phyloP scores from a whole-genome alignment of 2,113 vertebrate species.

The Alexandromys fortis region DNA sequence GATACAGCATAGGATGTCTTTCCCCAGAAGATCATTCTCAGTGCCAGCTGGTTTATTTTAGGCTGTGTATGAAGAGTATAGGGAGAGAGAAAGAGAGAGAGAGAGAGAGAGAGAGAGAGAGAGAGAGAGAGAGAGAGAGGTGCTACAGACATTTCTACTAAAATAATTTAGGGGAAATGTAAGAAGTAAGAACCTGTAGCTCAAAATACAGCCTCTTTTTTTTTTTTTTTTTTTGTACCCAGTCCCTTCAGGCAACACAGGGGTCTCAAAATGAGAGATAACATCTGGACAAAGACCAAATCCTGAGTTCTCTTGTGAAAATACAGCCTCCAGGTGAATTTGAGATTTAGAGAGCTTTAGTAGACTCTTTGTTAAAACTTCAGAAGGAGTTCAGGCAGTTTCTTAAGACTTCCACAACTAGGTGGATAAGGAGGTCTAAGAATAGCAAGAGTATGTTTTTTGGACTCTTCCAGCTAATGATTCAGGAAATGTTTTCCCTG shows the following conservation, averaged over 20 bases:
- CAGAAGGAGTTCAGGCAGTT: constrained; percentile 47
- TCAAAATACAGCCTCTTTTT: constrained; percentile 41
- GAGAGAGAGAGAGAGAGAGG: neutral
- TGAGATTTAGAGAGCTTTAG: constrained; percentile 36
- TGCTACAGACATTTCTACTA: constrained; percentile 2
- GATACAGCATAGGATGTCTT: neutral
- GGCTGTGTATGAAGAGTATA: constrained; percentile 8
- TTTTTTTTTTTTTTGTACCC: neutral
- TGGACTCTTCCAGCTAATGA: neutral
- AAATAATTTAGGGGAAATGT: constrained; percentile 21
- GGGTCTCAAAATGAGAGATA: constrained; percentile 33
- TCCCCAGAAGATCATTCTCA: neutral
- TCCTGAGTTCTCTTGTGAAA: constrained; percentile 46
- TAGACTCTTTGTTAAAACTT: constrained; percentile 51
- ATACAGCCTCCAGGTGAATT: constrained; percentile 37
- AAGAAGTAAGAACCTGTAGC: neutral
- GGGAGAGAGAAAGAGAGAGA: neutral
- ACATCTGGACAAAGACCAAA: constrained; percentile 46
- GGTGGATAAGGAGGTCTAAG: constrained; percentile 23
- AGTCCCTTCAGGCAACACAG: constrained; percentile 13
- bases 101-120: constrained; percentile 1
- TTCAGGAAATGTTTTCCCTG: constrained; percentile 48
- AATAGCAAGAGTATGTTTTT: constrained; percentile 10
- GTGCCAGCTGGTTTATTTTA: constrained; percentile 17
- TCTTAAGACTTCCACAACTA: neutral